Conservation (phyloP, 2,113 vertebrate genomes). For the Sus scrofa region DNA sequence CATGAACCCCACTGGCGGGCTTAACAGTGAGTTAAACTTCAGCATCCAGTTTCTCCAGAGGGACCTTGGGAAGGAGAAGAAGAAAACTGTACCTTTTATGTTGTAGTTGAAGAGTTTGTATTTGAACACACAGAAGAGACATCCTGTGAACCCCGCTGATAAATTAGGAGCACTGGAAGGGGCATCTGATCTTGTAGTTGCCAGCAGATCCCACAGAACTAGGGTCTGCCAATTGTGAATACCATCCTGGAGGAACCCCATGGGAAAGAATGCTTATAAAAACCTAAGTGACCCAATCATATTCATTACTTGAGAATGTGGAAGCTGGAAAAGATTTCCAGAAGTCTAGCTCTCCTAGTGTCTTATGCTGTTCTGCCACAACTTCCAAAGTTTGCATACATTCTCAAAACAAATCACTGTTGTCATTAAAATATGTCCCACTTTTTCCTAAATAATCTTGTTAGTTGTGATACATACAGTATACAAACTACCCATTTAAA, state of each 20-base stretch:
- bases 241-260: not conserved
- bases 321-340: not conserved
- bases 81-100: not conserved
- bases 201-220: not conserved
- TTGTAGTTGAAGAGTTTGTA: not conserved
- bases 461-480: not conserved
- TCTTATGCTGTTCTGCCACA: not conserved
- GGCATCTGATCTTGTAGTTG: not conserved
- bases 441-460: not conserved
- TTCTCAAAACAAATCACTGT: not conserved
- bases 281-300: not conserved
- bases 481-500: not conserved
- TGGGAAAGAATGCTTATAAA: not conserved
- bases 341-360: not conserved
- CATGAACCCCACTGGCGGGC: fast-evolving
- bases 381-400: not conserved
- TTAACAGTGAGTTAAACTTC: not conserved
- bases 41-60: not conserved
- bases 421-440: not conserved
- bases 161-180: not conserved
- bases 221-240: not conserved
- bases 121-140: fast-evolving
- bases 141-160: no score
- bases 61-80: not conserved
- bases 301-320: not conserved